Evolutionary conservation across 2,797 vertebrate species (phyloP).

Genomic region (Lindbergichthys nudifrons): DNA sequence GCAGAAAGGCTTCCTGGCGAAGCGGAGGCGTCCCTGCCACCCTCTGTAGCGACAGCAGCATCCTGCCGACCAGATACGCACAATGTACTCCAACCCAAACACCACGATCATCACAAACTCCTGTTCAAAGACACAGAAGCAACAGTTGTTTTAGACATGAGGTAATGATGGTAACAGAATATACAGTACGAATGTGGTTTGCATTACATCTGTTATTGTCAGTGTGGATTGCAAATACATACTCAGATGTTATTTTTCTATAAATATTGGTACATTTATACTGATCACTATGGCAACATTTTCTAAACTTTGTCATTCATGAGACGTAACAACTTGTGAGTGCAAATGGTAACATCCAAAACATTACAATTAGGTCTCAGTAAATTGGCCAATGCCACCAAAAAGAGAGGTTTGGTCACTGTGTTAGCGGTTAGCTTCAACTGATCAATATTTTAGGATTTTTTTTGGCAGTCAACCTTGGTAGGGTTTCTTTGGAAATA

Average conservation of each 20-base stretch:
- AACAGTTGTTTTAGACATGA: background rate
- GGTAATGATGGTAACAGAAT: background rate
- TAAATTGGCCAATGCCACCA: too few species aligned
- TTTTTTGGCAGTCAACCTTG: too few species aligned
- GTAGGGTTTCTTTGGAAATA: too few species aligned
- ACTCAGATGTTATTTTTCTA: background rate
- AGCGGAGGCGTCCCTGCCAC: constrained; percentile 95
- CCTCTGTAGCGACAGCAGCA: constrained; percentile 97
- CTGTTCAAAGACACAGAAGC: constrained; percentile 72
- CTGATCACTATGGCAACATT: too few species aligned
- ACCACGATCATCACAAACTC: constrained; percentile 99
- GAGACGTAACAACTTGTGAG: too few species aligned
- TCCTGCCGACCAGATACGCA: constrained; percentile 96
- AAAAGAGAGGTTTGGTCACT: too few species aligned
- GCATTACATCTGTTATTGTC: background rate
- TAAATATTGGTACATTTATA: background rate
- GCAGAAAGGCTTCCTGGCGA: constrained; percentile 95
- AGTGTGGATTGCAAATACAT: constrained; percentile 2
- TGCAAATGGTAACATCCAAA: too few species aligned
- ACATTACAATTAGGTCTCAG: too few species aligned
- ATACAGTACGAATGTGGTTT: background rate
- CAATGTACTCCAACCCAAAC: constrained; percentile 96
- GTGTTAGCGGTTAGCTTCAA: too few species aligned
- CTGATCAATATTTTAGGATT: too few species aligned
- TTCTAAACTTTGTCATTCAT: too few species aligned